Evolutionary conservation across 2,888 invertebrate species (phyloP).

Genomic region (Bimastos eiseni): DNA sequence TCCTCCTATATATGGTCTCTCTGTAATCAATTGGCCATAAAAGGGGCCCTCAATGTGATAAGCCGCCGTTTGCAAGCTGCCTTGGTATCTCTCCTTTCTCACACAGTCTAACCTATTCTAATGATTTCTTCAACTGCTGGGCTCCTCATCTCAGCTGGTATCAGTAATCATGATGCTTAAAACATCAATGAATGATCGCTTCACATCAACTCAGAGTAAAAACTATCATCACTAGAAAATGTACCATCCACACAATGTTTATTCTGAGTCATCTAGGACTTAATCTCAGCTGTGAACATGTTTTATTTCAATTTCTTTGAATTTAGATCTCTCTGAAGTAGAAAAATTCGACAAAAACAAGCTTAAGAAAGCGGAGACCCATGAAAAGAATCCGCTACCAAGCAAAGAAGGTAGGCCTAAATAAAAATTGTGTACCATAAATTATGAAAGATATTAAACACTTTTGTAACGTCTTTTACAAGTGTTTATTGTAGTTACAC

Average conservation of each 20-base stretch:
- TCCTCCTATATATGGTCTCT: no score
- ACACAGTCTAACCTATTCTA: not conserved
- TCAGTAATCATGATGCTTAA: not conserved
- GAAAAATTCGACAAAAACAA: conserved; percentile 40
- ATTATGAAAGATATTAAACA: no score
- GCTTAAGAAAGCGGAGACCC: conserved; percentile 39
- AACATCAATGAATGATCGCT: no score
- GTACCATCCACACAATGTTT: not conserved
- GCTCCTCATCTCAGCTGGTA: no score
- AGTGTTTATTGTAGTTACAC: no score
- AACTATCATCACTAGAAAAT: no score
- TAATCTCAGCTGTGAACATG: not conserved
- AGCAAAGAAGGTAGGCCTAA: conserved; percentile 44
- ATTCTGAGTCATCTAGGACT: not conserved
- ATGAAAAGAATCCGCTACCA: conserved; percentile 43
- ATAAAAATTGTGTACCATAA: not conserved
- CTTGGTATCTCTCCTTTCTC: not conserved
- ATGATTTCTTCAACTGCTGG: not conserved
- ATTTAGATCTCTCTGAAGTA: conserved; percentile 33
- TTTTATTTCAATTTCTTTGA: not conserved
- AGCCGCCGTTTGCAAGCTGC: not conserved
- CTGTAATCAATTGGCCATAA: no score
- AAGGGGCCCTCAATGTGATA: not conserved
- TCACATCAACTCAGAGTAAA: no score
- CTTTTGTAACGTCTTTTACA: no score